Evolutionary conservation across 2,888 invertebrate species (phyloP).

Genomic region (Pomacea canaliculata): DNA sequence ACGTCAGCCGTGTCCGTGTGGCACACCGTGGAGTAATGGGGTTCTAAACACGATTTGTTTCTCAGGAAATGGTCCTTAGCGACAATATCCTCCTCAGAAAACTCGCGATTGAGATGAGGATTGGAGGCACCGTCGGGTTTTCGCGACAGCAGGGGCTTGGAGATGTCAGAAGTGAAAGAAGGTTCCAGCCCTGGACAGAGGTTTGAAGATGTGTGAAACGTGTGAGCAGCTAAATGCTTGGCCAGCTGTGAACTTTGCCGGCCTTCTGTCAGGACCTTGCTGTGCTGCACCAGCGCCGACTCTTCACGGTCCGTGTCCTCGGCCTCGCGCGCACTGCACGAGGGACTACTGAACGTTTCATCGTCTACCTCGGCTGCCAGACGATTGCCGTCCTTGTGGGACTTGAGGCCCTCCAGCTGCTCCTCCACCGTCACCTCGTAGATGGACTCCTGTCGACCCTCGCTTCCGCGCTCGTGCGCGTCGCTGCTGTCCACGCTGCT

Average conservation of each 20-base stretch:
- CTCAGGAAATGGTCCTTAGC: slow-evolving; percentile 6
- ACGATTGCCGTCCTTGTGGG: slow-evolving; percentile 38
- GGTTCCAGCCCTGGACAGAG: neutral
- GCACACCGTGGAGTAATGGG: slow-evolving; percentile 23
- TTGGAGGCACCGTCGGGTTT: slow-evolving; percentile 92
- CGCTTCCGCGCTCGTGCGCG: slow-evolving; percentile 39
- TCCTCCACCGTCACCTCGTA: slow-evolving; percentile 67
- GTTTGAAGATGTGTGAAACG: slow-evolving; percentile 16
- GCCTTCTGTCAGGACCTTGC: slow-evolving; percentile 34
- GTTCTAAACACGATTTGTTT: slow-evolving; percentile 16
- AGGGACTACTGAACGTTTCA: slow-evolving; percentile 61
- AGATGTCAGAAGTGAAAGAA: slow-evolving; percentile 28
- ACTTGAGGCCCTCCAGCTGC: slow-evolving; percentile 53
- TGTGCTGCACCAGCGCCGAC: slow-evolving; percentile 31
- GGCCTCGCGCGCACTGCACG: slow-evolving; percentile 54
- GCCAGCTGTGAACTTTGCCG: slow-evolving; percentile 29
- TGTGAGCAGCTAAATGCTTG: slow-evolving; percentile 25
- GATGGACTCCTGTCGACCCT: slow-evolving; percentile 56
- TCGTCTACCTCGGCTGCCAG: slow-evolving; percentile 51
- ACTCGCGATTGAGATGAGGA: slow-evolving; percentile 78
- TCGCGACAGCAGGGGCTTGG: slow-evolving; percentile 42
- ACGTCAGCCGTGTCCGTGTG: slow-evolving; percentile 23
- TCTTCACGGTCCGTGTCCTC: slow-evolving; percentile 47
- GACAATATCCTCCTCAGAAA: slow-evolving; percentile 25
- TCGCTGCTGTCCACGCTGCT: slow-evolving; percentile 55